Conservation (phyloP, 2,888 invertebrate genomes). For the Eilema caniola region DNA sequence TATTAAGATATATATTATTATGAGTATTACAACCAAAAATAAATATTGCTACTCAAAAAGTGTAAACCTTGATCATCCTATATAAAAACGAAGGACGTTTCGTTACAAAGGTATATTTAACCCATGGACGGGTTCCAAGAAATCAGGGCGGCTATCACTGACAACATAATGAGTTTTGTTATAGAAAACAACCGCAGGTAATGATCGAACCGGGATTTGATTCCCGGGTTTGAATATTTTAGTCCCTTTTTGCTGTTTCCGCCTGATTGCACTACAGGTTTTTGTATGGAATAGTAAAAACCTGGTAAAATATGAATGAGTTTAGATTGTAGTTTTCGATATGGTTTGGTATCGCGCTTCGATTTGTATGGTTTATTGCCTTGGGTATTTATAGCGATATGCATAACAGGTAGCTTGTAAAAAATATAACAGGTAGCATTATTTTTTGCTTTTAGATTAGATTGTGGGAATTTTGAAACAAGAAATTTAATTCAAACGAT, state of each 20-base stretch:
- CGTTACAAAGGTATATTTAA: slow-evolving; percentile 36
- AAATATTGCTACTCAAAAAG: slow-evolving; percentile 20
- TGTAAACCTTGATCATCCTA: slow-evolving; percentile 23
- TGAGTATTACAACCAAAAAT: slow-evolving; percentile 2
- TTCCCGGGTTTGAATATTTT: slow-evolving; percentile 46
- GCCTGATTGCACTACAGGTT: slow-evolving; percentile 52
- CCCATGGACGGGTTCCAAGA: slow-evolving; percentile 37
- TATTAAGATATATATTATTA: too few species aligned
- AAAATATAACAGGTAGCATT: slow-evolving; percentile 8
- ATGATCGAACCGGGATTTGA: slow-evolving; percentile 42
- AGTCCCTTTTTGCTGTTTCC: slow-evolving; percentile 41
- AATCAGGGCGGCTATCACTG: slow-evolving; percentile 43
- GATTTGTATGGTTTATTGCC: slow-evolving; percentile 6
- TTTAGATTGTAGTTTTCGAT: slow-evolving; percentile 20
- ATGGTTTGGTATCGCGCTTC: neutral
- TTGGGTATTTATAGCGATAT: slow-evolving; percentile 6
- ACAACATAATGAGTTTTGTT: slow-evolving; percentile 48
- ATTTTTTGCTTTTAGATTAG: neutral
- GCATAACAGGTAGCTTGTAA: slow-evolving; percentile 14
- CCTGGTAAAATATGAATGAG: slow-evolving; percentile 12
- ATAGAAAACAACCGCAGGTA: slow-evolving; percentile 52
- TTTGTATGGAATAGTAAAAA: slow-evolving; percentile 37
- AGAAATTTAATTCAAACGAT: neutral
- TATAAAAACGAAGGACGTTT: slow-evolving; percentile 36
- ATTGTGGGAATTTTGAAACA: slow-evolving; percentile 10